Base-by-base conservation (phyloP, 2,888 invertebrate species). In the Aphelenchoides bicaudatus region DNA sequence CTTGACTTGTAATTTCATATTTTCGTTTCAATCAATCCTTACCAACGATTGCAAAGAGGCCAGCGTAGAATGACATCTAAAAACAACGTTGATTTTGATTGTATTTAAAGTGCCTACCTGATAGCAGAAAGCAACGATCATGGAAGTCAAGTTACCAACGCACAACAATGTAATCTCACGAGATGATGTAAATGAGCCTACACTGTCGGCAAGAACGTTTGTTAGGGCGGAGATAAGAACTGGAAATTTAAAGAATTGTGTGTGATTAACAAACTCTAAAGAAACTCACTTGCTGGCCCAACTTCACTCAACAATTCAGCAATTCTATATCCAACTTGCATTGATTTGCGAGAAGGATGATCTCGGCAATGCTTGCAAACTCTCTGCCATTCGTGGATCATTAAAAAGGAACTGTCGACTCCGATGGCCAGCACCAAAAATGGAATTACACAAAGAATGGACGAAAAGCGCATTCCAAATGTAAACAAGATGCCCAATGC, bases 331-430 rank as follows among this genome's bases (percentile, higher is more conserved):
- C 75, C 75, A 5, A 75, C 72, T 28, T 66, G 31, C 28, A 61
- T 66, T 55, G 72, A 72, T 47, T 71, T 71, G 28, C 73, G 66
- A 10, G 59, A 62, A 1, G 73, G 73, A 3, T 67, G 64, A 34
- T 74, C 72, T 3, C 73, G 61, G 48, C 71, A 72, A 49, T 73
- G 73, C 46, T 75, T 74, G 23, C 52, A 37, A 23, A 75, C 75
- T 25, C 74, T 57, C 58, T 75, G 75, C 75, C 75, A 75, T 63
- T 75, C 75, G 56, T 75, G 75, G 37, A 75, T 74, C 75, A 75
- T 75, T 29, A 75, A 63, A 49, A 74, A 75, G 5, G 72, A 71
- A 21, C 66, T 66, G 58, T 75, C 75, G 13, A 75, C 75, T 8
- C 74, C 73, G 23, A 62, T 54, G 37, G 65, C 49, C 31, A 66